Base-by-base conservation (phyloP, 2,113 vertebrate species). In the Hyperoodon ampullatus region DNA sequence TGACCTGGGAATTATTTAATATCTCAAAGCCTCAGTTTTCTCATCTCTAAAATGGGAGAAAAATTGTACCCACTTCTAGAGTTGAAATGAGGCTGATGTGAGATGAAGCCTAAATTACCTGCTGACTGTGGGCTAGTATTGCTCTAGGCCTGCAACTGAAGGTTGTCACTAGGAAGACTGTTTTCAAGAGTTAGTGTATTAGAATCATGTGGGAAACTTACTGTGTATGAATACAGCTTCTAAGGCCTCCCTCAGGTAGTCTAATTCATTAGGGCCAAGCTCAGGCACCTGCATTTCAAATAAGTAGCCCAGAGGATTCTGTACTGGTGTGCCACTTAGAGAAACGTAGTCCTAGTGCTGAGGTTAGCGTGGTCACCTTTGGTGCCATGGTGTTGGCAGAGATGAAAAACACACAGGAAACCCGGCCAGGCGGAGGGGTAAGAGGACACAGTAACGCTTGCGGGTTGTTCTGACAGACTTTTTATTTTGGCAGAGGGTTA, bases 301-400 rank as follows among this genome's bases (percentile, higher is more conserved):
- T 21, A 30, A n/a, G 88, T 5, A 9, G 2, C 23, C 18, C 33
- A 28, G 28, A 44, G 39, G 15, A 11, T 44, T 28, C 66, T 39
- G 65, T 12, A 19, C 47, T 30, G 33, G 15, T 30, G 53, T 35
- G 50, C 30, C 30, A 7, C 19, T 26, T 63, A 12, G 42, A 66
- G 68, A 47, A 78, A 14, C 1, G 2, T 16, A 42, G 33, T 24
- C 47, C 50, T 24, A 9, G n/a, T 72, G 58, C 35, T 58, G 2
- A 21, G 19, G 74, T 16, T 28, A 65, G 21, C 47, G 74, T 14
- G 39, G 44, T n/a, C 30, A 7, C 58, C 44, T 58, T 33, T 12
- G 66, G 39, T 24, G 12, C 35, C 1, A 0, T 3, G 55, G 58
- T 39, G 74, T 33, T 0, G 4, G 63, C 50, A 42, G 21, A 90